Base-by-base conservation (phyloP, 2,113 vertebrate species). In the Colaptes auratus region DNA sequence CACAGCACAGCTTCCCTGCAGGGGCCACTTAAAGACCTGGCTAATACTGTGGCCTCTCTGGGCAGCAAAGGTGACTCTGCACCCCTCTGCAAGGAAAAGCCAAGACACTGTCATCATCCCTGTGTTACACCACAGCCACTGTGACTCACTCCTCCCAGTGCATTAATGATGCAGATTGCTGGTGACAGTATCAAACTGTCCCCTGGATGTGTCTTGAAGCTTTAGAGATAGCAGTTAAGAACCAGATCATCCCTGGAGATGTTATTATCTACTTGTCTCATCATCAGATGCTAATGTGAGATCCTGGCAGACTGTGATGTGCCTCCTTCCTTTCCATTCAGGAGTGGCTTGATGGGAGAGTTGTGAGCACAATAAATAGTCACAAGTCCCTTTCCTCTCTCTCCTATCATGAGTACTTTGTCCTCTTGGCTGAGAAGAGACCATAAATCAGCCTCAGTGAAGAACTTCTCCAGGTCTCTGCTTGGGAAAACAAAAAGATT, bases 11-110 rank as follows among this genome's bases (percentile, higher is more conserved):
- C 55, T 71, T 11, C 2, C 24, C 36, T 53, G 36, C 6, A 39
- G 33, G 75, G 55, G 31, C 23, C 44, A 2, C 64, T 44, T 25
- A 28, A 67, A 73, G 35, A 67, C 27, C n/a, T 5, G 31, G 16
- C 33, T 52, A 59, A 36, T n/a, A 30, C 10, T 1, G 2, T 1
- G 7, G n/a, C 1, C 24, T 11, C 20, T 50, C 6, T 1, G 33
- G 81, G 28, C 42, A 59, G 65, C 53, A 39, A 3, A 35, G 42
- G 76, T 36, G 81, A 8, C 73, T 79, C 36, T 20, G 61, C 7
- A 23, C 50, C 36, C 3, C 0, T 1, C 63, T 48, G 17, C 56
- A 55, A 81, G 65, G 80, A 13, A 27, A 24, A 44, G 30, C 61
- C 48, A 23, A 3, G 4, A 63, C 27, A 2, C 7, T 11, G 42